Evolutionary conservation across 2,888 invertebrate genomes (phyloP), one percentile per base, ranked within the genome.

Genomic region (Hirtodrosophila duncani): DNA sequence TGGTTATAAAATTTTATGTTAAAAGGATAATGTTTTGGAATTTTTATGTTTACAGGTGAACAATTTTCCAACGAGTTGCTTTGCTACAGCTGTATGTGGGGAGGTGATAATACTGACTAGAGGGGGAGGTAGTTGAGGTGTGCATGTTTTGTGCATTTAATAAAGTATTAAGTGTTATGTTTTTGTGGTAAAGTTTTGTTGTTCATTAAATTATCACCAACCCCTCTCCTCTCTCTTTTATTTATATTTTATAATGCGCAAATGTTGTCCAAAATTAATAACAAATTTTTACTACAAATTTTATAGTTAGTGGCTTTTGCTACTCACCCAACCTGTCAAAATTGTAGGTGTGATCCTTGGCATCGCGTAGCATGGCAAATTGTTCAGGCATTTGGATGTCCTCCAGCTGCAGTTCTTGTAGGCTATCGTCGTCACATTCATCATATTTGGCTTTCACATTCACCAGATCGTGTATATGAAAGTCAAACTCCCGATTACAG

Each of bases 401-500:
- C 36, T 81, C 62, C 20, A 82, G 36, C 14, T 72, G 34, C 4
- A 82, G 29, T 2, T 63, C 59, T 38, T 57, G 46, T 18, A 79
- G 44, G 10, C 61, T 67, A 7, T 81, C 82, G 42, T 83, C 80
- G 3, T 64, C 63, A 45, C 66, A 68, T 10, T 72, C 77, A 0
- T 56, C 65, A n/a, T 68, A 65, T 0, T 42, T 14, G 11, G 62
- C 42, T 43, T 75, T 81, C 0, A 74, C 69, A 29, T 65, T 67
- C 2, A 57, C 67, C 60, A 82, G 30, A 46, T 84, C 72, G 38
- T 82, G 85, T 3, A 42, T 17, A 55, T 84, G 81, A 36, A 85
- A 83, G 14, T 84, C 79, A 30, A 86, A 67, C 42, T 85, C 86
- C 2, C 66, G 67, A 61, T 85, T 86, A 45, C 84, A 85, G 18